These are phyloP conservation scores for Calyptomena viridis DNA, from an alignment of 2,113 vertebrate genomes.

Conservation along the genomic window DNA sequence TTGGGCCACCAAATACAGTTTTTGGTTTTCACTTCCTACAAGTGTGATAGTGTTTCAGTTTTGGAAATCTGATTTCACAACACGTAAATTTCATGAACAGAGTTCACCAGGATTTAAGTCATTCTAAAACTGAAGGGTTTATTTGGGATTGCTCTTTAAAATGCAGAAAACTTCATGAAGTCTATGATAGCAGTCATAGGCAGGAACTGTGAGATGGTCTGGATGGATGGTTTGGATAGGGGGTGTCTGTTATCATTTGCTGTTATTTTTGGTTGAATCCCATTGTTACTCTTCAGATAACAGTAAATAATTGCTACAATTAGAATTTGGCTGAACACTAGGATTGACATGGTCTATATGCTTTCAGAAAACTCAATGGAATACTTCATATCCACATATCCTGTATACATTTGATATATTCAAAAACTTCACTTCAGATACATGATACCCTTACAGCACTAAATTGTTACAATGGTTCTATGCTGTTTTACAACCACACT, in stretches of 20 bases:
- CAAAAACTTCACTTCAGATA: not conserved
- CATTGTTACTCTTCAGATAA: not conserved
- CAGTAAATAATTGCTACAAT: not conserved
- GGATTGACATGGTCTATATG: fast-evolving
- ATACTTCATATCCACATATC: not conserved
- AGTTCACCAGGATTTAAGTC: not conserved
- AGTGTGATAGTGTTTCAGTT: not conserved
- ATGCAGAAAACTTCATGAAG: not conserved
- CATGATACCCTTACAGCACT: not conserved
- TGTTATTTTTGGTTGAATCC: not conserved
- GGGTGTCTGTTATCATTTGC: not conserved
- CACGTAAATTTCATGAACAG: not conserved
- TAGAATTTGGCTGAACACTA: not conserved
- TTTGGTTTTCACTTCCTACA: not conserved
- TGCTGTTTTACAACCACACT: not conserved
- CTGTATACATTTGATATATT: too few species aligned
- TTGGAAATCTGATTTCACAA: not conserved
- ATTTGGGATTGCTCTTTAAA: not conserved
- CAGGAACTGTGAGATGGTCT: not conserved
- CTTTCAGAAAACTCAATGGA: not conserved
- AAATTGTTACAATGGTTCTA: not conserved
- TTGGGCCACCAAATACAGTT: not conserved
- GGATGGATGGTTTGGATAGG: not conserved
- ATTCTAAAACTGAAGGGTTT: not conserved
- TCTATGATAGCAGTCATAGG: not conserved